Percentiles rank a stretch among this genome's conserved stretches.
phyloP scores from a whole-genome alignment of 2,113 vertebrate species.

The Trachemys scripta region DNA sequence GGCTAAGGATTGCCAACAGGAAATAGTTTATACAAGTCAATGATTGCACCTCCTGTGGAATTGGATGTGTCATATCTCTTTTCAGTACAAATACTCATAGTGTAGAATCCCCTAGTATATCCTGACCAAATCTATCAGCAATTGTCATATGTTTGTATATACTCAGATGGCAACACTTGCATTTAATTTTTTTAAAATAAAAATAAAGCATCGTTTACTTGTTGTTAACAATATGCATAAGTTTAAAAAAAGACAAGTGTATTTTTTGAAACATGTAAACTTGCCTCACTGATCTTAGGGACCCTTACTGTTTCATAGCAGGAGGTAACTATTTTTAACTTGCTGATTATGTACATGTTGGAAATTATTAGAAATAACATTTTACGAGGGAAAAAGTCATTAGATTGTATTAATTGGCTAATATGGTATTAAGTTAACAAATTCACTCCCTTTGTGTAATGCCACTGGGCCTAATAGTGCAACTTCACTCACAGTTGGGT shows the following conservation, averaged over 20 bases:
- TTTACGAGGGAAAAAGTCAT: not conserved
- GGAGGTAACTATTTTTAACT: not conserved
- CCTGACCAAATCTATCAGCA: not conserved
- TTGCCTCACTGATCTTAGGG: not conserved
- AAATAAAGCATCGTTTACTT: not conserved
- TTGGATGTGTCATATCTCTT: not conserved
- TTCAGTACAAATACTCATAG: not conserved
- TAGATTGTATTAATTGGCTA: not conserved
- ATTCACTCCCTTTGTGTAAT: not conserved
- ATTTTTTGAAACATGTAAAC: not conserved
- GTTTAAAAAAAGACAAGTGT: not conserved
- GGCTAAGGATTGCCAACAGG: conserved; percentile 11
- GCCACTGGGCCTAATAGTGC: not conserved
- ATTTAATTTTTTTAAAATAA: not conserved
- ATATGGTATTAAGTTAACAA: not conserved
- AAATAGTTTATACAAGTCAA: conserved; percentile 37
- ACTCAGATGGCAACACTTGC: not conserved
- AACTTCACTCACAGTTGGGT: not conserved
- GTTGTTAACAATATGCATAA: not conserved
- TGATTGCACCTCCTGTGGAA: conserved; percentile 1
- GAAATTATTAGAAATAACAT: not conserved
- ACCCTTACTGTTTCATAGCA: not conserved
- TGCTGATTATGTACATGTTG: not conserved
- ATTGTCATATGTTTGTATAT: not conserved
- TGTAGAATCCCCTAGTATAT: not conserved